phyloP scores from a whole-genome alignment of 2,888 invertebrate genomes.

The Thalpophila matura region DNA sequence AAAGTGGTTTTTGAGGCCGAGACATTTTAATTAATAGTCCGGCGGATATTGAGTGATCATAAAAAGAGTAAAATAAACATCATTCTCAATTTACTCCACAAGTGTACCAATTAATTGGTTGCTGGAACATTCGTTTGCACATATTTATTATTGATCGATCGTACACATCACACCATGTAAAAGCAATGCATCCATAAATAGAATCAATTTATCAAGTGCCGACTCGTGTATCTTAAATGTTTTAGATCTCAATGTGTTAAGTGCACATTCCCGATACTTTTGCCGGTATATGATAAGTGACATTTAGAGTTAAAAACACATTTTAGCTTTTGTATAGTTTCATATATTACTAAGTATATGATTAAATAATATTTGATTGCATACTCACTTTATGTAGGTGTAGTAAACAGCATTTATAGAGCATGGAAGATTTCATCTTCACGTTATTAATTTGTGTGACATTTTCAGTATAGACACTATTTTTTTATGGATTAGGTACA shows the following conservation, averaged over 20 bases:
- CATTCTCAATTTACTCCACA: slow-evolving; percentile 52
- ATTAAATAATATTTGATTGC: slow-evolving; percentile 1
- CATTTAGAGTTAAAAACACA: slow-evolving; percentile 6
- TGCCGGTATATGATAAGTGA: slow-evolving; percentile 17
- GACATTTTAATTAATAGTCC: slow-evolving; percentile 42
- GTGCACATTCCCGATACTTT: slow-evolving; percentile 35
- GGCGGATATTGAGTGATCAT: slow-evolving; percentile 38
- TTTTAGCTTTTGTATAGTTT: background rate
- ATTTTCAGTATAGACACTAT: slow-evolving; percentile 43
- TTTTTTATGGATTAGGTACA: slow-evolving; percentile 27
- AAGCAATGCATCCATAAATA: slow-evolving; percentile 59
- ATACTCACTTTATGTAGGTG: background rate
- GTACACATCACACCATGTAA: slow-evolving; percentile 46
- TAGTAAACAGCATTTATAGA: slow-evolving; percentile 15
- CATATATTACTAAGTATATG: slow-evolving; percentile 11
- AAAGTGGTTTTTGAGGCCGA: slow-evolving; percentile 38
- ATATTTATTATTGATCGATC: slow-evolving; percentile 61
- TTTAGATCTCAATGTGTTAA: slow-evolving; percentile 53
- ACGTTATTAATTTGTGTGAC: slow-evolving; percentile 50
- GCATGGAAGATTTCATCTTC: background rate
- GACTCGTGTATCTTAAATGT: slow-evolving; percentile 47
- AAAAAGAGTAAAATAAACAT: slow-evolving; percentile 48
- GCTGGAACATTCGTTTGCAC: slow-evolving; percentile 53
- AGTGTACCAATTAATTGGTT: slow-evolving; percentile 55
- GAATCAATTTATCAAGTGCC: slow-evolving; percentile 60